Evolutionary conservation across 2,113 vertebrate species (phyloP).

Genomic region (Anarrhichthys ocellatus): DNA sequence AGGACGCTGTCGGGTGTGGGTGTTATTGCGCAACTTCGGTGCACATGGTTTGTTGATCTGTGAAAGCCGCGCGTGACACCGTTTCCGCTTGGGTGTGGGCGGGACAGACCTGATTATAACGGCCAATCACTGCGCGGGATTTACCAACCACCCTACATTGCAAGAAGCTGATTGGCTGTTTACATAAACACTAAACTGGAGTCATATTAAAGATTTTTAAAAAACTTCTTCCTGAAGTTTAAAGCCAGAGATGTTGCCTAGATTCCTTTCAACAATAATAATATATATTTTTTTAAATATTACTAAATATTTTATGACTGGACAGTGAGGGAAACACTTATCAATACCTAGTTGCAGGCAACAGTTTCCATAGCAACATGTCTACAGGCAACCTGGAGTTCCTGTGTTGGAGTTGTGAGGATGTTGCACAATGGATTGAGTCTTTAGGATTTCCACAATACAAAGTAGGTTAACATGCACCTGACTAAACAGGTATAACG

Average conservation of each 20-base stretch:
- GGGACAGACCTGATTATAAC: neutral
- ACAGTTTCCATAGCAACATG: conserved; percentile 76
- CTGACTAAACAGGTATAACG: neutral
- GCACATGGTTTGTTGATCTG: conserved; percentile 33
- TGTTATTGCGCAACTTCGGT: rapidly evolving
- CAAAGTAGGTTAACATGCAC: conserved; percentile 61
- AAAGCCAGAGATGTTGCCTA: neutral
- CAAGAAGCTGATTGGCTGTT: conserved; percentile 61
- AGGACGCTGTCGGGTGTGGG: rapidly evolving
- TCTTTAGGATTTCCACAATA: conserved; percentile 81
- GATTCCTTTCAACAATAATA: neutral
- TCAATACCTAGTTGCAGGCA: conserved; percentile 3
- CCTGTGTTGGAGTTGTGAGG: conserved; percentile 76
- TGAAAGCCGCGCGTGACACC: rapidly evolving
- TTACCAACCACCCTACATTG: conserved; percentile 47
- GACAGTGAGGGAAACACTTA: neutral
- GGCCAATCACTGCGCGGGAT: conserved; percentile 55
- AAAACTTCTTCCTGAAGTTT: neutral
- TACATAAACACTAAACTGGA: neutral
- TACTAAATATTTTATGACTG: neutral
- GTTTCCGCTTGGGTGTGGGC: conserved; percentile 25
- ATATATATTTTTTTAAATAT: too few relatives aligned
- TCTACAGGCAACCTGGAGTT: conserved; percentile 73
- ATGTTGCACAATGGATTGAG: conserved; percentile 81
- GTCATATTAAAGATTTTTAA: neutral